phyloP scores from a whole-genome alignment of 2,797 vertebrate genomes.

The Vireo griseus region DNA sequence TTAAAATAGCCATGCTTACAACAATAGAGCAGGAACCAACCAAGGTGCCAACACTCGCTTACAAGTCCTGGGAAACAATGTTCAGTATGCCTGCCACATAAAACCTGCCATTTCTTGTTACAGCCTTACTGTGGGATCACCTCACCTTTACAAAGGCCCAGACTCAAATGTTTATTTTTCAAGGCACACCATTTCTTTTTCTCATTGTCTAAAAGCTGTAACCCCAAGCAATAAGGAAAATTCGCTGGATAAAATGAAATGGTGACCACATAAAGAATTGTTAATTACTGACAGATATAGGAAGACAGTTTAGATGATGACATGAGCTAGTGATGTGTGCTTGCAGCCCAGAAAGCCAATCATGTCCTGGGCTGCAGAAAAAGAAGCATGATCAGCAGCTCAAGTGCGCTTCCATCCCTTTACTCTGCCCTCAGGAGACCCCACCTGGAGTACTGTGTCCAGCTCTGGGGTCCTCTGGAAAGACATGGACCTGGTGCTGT shows the following conservation, averaged over 20 bases:
- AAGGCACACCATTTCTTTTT: background rate
- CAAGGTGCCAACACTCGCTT: background rate
- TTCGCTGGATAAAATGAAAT: background rate
- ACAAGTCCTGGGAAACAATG: constrained; percentile 20
- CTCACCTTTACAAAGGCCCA: background rate
- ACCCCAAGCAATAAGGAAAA: background rate
- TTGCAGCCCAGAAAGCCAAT: background rate
- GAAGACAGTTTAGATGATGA: background rate
- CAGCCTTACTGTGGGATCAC: background rate
- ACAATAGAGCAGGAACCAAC: constrained; percentile 22
- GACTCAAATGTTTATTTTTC: background rate
- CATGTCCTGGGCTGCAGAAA: background rate
- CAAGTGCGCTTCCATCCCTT: background rate
- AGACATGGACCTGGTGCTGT: background rate
- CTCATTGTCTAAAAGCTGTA: background rate
- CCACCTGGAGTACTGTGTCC: background rate
- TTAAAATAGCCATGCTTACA: background rate
- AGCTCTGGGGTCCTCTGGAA: background rate
- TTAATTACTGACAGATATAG: background rate
- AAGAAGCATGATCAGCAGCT: background rate
- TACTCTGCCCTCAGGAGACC: background rate
- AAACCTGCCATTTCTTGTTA: constrained; percentile 6
- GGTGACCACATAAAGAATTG: background rate
- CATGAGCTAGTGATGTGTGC: background rate
- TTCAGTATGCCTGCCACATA: background rate